Evolutionary conservation across 1,140 invertebrate genomes (phyloP).

Genomic region (Aphis gossypii): DNA sequence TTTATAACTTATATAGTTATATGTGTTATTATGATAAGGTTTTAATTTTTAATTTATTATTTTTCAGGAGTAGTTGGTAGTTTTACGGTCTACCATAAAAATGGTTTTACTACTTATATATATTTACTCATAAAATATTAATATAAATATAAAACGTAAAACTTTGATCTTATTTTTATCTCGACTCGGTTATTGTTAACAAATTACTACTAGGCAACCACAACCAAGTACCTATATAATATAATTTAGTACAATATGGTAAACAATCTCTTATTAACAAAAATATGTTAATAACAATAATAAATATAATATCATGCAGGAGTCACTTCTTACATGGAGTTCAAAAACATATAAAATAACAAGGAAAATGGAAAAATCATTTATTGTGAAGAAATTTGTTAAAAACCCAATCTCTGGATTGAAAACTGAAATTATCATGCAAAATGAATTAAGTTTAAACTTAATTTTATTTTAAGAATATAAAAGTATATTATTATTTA

Average conservation of each 20-base stretch:
- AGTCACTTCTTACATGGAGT: no score
- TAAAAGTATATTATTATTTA: no score
- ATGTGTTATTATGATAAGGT: not conserved
- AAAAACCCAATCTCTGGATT: no score
- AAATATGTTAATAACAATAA: not conserved
- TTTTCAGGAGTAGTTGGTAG: not conserved
- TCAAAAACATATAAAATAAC: no score
- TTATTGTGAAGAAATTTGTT: no score
- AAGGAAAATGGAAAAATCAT: no score
- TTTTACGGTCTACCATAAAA: not conserved
- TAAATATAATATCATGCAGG: not conserved
- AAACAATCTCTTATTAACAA: not conserved
- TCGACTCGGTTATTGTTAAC: not conserved
- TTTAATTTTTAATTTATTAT: not conserved
- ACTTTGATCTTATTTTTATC: not conserved
- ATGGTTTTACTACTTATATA: not conserved
- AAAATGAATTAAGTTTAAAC: not conserved
- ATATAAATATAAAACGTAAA: not conserved
- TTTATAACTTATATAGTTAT: not conserved
- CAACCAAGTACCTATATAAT: not conserved
- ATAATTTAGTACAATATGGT: not conserved
- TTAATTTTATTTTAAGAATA: not conserved
- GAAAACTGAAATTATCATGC: no score
- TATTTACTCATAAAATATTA: constrained; percentile 16
- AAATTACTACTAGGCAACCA: not conserved